phyloP scores from a whole-genome alignment of 2,797 vertebrate species.

The Enteromius unitaeniatus region DNA sequence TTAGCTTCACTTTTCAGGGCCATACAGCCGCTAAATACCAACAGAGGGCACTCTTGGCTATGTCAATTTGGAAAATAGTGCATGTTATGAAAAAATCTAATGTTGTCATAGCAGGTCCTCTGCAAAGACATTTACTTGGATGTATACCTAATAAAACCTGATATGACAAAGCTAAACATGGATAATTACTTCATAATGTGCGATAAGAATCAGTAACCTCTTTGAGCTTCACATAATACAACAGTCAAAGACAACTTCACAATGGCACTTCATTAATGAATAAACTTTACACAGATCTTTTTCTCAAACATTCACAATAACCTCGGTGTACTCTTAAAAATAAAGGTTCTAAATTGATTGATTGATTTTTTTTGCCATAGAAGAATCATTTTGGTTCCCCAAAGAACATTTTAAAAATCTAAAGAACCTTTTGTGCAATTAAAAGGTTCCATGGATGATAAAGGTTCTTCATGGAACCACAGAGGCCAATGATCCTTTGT shows the following conservation, averaged over 20 bases:
- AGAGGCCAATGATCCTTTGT: background rate
- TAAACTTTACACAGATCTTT: constrained; percentile 73
- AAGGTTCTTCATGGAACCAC: background rate
- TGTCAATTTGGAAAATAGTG: background rate
- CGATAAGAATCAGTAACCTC: background rate
- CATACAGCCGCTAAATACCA: background rate
- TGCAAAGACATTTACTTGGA: constrained; percentile 22
- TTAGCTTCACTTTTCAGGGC: background rate
- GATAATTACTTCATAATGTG: background rate
- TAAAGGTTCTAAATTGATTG: background rate
- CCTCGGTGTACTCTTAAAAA: constrained; percentile 47
- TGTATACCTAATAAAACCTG: background rate
- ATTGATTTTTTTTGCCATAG: background rate
- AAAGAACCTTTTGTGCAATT: background rate
- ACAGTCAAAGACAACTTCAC: constrained; percentile 61
- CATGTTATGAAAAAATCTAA: background rate
- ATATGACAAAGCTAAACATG: background rate
- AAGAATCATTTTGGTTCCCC: background rate
- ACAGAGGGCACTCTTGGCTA: constrained; percentile 37
- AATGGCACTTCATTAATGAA: constrained; percentile 76
- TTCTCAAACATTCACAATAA: constrained; percentile 71
- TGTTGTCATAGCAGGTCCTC: background rate
- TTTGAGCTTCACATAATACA: constrained; percentile 75
- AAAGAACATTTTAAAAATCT: background rate
- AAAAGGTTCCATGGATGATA: background rate